Evolutionary conservation across 2,888 invertebrate genomes (phyloP).

Genomic region (Athalia rosae): DNA sequence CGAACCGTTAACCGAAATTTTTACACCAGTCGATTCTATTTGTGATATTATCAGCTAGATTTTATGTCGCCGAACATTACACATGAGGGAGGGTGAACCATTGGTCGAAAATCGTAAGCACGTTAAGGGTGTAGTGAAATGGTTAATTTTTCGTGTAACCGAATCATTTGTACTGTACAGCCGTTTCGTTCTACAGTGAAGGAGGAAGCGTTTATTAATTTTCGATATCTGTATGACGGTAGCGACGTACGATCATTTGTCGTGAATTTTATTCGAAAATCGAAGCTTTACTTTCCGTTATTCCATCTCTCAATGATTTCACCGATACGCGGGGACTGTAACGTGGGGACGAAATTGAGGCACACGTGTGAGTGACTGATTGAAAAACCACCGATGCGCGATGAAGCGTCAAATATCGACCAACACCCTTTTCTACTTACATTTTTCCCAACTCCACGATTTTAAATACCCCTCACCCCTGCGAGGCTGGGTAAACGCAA

Average conservation of each 20-base stretch:
- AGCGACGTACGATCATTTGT: not conserved
- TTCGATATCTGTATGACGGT: too few species aligned
- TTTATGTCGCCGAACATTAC: too few species aligned
- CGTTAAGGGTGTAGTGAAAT: too few species aligned
- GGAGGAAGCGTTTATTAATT: not conserved
- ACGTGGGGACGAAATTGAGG: conserved; percentile 7
- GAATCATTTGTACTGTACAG: too few species aligned
- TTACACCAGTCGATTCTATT: too few species aligned
- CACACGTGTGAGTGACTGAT: conserved; percentile 34
- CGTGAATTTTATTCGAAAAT: conserved; percentile 7
- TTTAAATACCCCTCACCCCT: not conserved
- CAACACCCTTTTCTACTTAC: not conserved
- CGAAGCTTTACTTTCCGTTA: not conserved
- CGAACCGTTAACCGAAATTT: too few species aligned
- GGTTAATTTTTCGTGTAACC: too few species aligned
- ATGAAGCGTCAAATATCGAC: conserved; percentile 14
- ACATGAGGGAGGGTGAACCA: too few species aligned
- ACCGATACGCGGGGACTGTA: too few species aligned
- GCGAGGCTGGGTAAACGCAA: not conserved
- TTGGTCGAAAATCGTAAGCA: too few species aligned
- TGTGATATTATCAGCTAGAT: too few species aligned
- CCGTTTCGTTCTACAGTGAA: not conserved
- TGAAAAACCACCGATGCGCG: conserved; percentile 26
- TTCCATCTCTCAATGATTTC: conserved; percentile 12
- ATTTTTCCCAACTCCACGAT: not conserved